These are phyloP conservation scores for Altica lythri DNA, from an alignment of 2,888 invertebrate genomes.

Conservation along the genomic window DNA sequence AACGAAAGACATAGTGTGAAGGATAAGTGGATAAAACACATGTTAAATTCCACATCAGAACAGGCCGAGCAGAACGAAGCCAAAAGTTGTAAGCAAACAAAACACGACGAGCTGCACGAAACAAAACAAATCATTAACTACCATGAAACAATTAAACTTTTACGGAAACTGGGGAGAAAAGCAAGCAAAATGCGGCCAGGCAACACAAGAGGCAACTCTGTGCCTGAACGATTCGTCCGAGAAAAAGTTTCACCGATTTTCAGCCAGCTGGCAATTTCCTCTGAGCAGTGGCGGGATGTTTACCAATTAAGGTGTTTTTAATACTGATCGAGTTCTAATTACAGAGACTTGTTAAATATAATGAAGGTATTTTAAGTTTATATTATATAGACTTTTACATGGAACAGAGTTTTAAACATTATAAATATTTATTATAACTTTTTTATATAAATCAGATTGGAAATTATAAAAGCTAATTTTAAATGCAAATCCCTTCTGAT, in stretches of 20 bases:
- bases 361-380: too few relatives aligned
- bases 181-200: constrained; percentile 20
- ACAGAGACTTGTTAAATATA: background rate
- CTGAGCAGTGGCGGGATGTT: background rate
- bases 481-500: too few relatives aligned
- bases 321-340: background rate
- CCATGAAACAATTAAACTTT: constrained; percentile 47
- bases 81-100: constrained; percentile 37
- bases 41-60: constrained; percentile 22
- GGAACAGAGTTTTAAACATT: too few relatives aligned
- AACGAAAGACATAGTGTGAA: constrained; percentile 10
- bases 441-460: too few relatives aligned
- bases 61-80: background rate
- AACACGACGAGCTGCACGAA: constrained; percentile 34
- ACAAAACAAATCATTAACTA: constrained; percentile 46
- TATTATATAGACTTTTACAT: too few relatives aligned
- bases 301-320: background rate
- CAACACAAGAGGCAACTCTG: background rate
- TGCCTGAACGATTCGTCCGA: constrained; percentile 31
- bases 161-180: constrained; percentile 30
- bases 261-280: constrained; percentile 46
- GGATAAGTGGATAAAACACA: constrained; percentile 25
- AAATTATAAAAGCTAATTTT: too few relatives aligned
- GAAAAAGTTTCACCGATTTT: constrained; percentile 44
- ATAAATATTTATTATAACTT: too few relatives aligned